Base-by-base conservation (phyloP, 2,113 vertebrate species). In the Vulpes vulpes region DNA sequence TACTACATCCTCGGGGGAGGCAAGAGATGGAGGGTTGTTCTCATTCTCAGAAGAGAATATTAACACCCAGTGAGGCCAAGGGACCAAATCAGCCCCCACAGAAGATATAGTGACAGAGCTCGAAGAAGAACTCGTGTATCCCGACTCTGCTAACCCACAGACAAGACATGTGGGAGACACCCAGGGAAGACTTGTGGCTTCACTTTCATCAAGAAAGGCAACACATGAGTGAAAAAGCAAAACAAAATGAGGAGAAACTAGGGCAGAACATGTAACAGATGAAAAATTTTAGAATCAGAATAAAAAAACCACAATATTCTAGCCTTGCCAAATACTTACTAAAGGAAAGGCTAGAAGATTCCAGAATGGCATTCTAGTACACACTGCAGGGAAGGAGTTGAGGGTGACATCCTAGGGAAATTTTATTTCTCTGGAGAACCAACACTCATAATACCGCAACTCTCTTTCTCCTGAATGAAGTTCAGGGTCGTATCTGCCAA, bases 321-420 rank as follows among this genome's bases (percentile, higher is more conserved):
- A 89, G 88, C 78, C 89, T 97, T 14, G 76, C 38, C 43, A 81
- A 96, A 67, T n/a, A 73, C 11, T 74, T 85, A 9, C 76, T 60
- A 62, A 95, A 96, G 73, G 67, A 74, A 93, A 98, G 16, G 19
- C 76, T 97, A 97, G 96, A 98, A 98, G 69, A 16, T 49, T 94
- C 62, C 59, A 60, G 81, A 85, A 96, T 30, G 49, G 51, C 51
- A 80, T 84, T 76, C 69, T 14, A 85, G 53, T 0, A 5, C 64
- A 76, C 96, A 88, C 22, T 92, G 85, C 64, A 95, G 89, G 60
- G 65, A 65, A 43, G 71, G 89, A 76, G 88, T 76, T 71, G 53
- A 83, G 80, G 82, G 76, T 91, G 27, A 71, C 0, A 0, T 79
- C 96, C 67, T 79, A 32, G 67, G 64, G 55, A 86, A 97, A 95